Percentiles rank a stretch among this genome's conserved stretches.
Evolutionary conservation across 2,888 invertebrate species (phyloP).

Genomic region (Diarsia rubi): DNA sequence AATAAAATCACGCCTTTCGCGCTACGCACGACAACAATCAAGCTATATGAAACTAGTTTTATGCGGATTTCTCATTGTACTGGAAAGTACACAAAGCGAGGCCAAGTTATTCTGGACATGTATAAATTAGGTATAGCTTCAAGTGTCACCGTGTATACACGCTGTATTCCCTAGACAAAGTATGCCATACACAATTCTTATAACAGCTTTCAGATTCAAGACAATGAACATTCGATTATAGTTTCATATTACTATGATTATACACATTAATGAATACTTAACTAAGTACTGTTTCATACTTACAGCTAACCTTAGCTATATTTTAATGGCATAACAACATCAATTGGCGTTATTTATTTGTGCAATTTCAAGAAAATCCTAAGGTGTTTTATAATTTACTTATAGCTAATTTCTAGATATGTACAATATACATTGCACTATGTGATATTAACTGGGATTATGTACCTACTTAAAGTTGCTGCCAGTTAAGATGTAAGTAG

Average conservation of each 20-base stretch:
- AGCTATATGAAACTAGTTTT: no score
- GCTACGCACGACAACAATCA: no score
- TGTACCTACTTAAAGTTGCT: neutral
- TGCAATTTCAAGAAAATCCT: constrained; percentile 49
- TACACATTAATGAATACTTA: neutral
- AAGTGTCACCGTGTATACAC: neutral
- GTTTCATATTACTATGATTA: constrained; percentile 9
- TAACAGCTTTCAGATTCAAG: constrained; percentile 2
- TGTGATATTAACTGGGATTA: constrained; percentile 1
- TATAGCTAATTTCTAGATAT: constrained; percentile 19
- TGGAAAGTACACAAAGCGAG: no score
- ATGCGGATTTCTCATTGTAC: no score
- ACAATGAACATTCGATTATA: neutral
- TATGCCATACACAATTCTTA: neutral
- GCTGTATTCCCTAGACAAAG: neutral
- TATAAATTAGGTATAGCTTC: no score
- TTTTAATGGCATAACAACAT: constrained; percentile 61
- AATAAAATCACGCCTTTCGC: neutral
- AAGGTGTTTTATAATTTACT: constrained; percentile 38
- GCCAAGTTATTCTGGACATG: no score
- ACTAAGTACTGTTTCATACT: neutral
- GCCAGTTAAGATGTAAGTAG: no score
- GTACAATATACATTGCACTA: constrained; percentile 39
- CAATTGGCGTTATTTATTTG: constrained; percentile 69
- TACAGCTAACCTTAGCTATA: constrained; percentile 24